phyloP scores from a whole-genome alignment of 2,888 invertebrate species.

The Philaethria dido region DNA sequence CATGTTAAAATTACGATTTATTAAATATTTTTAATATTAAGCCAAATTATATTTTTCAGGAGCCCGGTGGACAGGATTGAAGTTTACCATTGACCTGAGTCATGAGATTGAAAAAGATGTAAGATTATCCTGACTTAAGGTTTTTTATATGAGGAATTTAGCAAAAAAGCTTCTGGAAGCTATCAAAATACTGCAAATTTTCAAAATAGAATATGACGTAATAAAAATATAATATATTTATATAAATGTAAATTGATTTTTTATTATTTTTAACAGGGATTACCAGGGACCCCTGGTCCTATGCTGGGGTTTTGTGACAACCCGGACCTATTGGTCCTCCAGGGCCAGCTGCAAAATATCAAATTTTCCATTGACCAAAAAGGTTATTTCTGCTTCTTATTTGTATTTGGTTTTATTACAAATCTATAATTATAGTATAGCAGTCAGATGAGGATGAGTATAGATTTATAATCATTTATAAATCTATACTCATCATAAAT shows the following conservation, averaged over 20 bases:
- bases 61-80: conserved; percentile 62
- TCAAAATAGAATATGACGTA: too few relatives aligned
- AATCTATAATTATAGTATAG: too few relatives aligned
- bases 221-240: too few relatives aligned
- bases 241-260: background rate
- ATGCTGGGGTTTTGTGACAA: conserved; percentile 71
- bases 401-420: background rate
- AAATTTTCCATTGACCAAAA: conserved; percentile 64
- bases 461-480: too few relatives aligned
- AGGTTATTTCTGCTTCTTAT: conserved; percentile 49
- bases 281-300: conserved; percentile 77
- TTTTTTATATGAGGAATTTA: too few relatives aligned
- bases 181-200: too few relatives aligned
- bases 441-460: too few relatives aligned
- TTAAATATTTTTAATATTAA: too few relatives aligned
- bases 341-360: conserved; percentile 58
- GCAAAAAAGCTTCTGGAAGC: too few relatives aligned
- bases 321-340: conserved; percentile 62
- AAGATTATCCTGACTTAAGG: conserved; percentile 46
- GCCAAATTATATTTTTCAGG: conserved; percentile 48
- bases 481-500: too few relatives aligned
- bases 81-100: too few relatives aligned
- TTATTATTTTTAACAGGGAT: conserved; percentile 50
- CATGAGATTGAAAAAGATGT: conserved; percentile 65
- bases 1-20: too few relatives aligned